Evolutionary conservation across 2,113 vertebrate genomes (phyloP), one percentile per base, ranked within the genome.

Genomic region (Ia io): DNA sequence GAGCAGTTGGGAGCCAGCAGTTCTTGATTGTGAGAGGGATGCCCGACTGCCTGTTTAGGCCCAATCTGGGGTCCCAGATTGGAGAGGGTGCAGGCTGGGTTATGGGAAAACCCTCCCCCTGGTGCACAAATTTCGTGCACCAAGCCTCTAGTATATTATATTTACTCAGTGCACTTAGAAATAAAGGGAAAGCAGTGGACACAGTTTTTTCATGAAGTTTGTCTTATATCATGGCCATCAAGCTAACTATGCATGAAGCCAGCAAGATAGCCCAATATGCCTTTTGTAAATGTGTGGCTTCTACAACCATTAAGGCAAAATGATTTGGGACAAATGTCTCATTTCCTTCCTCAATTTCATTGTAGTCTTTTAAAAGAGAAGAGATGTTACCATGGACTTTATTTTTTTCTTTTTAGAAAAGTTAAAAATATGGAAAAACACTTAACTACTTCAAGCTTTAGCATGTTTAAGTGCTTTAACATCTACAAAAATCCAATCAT

Each of bases 221-320:
- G 2, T 70, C 78, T 90, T 59, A 30, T 22, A 42, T 61, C 20
- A 23, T 16, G 6, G 35, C 44, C 61, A 49, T 53, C 70, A 67
- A 80, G 22, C 59, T 70, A 71, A 78, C 7, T 49, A 93, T 67
- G 3, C n/a, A 32, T 79, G 47, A 91, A 79, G 30, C 28, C 42
- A 32, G 12, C 82, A 78, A 69, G 73, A 37, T 20, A 63, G 9
- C 18, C 13, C 49, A 65, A 51, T 44, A 32, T 8, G 22, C 63
- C n/a, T 83, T 94, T 95, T 59, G 23, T 44, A n/a, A 95, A 94
- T 70, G 37, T 69, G 35, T 83, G 49, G n/a, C 61, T 83, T 95
- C 92, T 73, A 42, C 32, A 78, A 40, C 51, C 40, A 42, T 47
- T 17, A 73, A 82, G 53, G 65, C 59, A 67, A 78, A 53, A 71